These are phyloP conservation scores for Equus quagga DNA, from an alignment of 2,113 vertebrate genomes.

Conservation along the genomic window DNA sequence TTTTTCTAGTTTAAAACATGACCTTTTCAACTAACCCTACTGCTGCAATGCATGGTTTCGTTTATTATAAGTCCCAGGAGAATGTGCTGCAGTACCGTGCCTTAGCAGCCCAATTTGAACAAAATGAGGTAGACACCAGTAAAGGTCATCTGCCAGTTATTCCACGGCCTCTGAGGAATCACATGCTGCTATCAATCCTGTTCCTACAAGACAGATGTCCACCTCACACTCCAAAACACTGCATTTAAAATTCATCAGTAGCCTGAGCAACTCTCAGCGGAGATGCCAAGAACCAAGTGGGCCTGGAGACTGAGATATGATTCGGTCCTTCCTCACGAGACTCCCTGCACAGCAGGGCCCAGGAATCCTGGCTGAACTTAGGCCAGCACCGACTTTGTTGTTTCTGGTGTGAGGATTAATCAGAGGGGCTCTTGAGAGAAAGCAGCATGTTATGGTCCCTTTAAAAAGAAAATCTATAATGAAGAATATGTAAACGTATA, in stretches of 20 bases:
- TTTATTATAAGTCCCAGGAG: not conserved
- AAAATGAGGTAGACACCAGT: not conserved
- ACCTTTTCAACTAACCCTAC: not conserved
- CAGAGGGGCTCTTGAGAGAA: not conserved
- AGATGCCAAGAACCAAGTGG: slow-evolving; percentile 36
- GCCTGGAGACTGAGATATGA: not conserved
- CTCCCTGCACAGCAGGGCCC: not conserved
- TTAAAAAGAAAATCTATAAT: not conserved
- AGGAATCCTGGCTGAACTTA: not conserved
- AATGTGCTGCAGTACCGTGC: not conserved
- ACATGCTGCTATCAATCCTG: not conserved
- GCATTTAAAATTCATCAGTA: slow-evolving; percentile 43
- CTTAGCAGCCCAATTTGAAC: not conserved
- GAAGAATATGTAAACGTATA: not conserved
- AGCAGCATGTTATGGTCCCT: not conserved
- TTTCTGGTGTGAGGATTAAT: not conserved
- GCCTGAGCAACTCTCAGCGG: not conserved
- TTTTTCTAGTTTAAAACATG: not conserved
- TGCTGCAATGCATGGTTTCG: not conserved
- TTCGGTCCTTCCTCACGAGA: not conserved
- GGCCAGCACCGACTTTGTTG: not conserved
- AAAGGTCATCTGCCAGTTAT: slow-evolving; percentile 49
- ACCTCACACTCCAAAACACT: slow-evolving; percentile 42
- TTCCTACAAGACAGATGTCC: slow-evolving; percentile 22
- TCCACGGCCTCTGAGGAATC: not conserved